Evolutionary conservation across 2,888 invertebrate genomes (phyloP).

Genomic region (Ophion costatus): DNA sequence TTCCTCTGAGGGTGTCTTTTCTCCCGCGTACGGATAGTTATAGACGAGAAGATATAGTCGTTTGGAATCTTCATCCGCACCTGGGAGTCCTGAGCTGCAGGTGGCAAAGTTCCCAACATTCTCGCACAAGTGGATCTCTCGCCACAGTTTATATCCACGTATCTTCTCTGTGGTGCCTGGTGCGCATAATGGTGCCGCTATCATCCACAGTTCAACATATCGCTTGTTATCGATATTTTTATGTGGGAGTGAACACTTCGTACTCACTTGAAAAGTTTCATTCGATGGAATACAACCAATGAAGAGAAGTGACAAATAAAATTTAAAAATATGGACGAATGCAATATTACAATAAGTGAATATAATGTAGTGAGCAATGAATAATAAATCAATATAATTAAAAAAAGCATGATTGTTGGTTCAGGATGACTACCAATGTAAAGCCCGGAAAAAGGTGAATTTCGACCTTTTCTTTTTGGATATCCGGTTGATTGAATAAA

Average conservation of each 20-base stretch:
- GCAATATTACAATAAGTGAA: too few species aligned
- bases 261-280: neutral
- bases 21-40: neutral
- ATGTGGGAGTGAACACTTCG: neutral
- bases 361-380: too few species aligned
- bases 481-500: too few species aligned
- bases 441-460: too few species aligned
- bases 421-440: too few species aligned
- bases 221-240: conserved; percentile 1
- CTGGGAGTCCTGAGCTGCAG: conserved; percentile 50
- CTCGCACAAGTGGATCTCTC: conserved; percentile 38
- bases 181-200: conserved; percentile 27
- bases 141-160: conserved; percentile 5
- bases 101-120: conserved; percentile 53
- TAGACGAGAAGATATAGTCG: neutral
- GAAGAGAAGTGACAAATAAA: neutral
- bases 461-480: too few species aligned
- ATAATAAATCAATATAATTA: too few species aligned
- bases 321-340: neutral
- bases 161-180: conserved; percentile 41
- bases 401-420: too few species aligned
- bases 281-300: neutral
- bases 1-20: neutral
- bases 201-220: conserved; percentile 7
- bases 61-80: conserved; percentile 40